Evolutionary conservation across 2,888 invertebrate genomes (phyloP).

Genomic region (Archaeoteleia sp.): DNA sequence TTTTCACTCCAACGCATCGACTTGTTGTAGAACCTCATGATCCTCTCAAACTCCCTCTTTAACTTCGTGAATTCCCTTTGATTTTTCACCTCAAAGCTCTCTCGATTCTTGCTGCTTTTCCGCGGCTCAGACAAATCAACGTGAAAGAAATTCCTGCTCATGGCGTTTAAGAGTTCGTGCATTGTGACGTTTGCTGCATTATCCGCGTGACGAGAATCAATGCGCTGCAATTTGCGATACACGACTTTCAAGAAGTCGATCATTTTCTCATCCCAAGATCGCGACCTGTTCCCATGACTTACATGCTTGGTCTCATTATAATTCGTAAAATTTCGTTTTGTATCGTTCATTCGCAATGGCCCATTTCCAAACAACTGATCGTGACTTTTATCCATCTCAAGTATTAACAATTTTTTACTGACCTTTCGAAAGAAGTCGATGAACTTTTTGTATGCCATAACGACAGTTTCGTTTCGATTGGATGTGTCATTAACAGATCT

Average conservation of each 20-base stretch:
- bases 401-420: constrained; percentile 68
- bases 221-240: constrained; percentile 70
- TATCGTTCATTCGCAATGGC: constrained; percentile 35
- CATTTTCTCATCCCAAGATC: constrained; percentile 69
- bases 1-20: constrained; percentile 72
- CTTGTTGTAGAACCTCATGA: constrained; percentile 72
- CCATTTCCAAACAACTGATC: constrained; percentile 56
- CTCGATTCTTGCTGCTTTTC: constrained; percentile 59
- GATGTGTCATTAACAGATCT: constrained; percentile 75
- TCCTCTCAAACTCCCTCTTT: constrained; percentile 71
- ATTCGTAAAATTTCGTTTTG: constrained; percentile 23
- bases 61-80: constrained; percentile 70
- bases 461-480: constrained; percentile 53
- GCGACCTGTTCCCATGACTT: constrained; percentile 55
- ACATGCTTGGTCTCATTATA: constrained; percentile 47
- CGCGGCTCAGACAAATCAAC: constrained; percentile 68
- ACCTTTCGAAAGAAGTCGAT: constrained; percentile 72
- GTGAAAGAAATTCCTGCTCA: constrained; percentile 73
- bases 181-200: constrained; percentile 69
- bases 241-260: constrained; percentile 70
- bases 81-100: constrained; percentile 64
- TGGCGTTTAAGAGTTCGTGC: constrained; percentile 71
- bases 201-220: constrained; percentile 66
- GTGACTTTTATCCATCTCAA: constrained; percentile 68
- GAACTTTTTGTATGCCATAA: constrained; percentile 65